Conservation (phyloP, 2,113 vertebrate genomes). For the Nymphicus hollandicus region DNA sequence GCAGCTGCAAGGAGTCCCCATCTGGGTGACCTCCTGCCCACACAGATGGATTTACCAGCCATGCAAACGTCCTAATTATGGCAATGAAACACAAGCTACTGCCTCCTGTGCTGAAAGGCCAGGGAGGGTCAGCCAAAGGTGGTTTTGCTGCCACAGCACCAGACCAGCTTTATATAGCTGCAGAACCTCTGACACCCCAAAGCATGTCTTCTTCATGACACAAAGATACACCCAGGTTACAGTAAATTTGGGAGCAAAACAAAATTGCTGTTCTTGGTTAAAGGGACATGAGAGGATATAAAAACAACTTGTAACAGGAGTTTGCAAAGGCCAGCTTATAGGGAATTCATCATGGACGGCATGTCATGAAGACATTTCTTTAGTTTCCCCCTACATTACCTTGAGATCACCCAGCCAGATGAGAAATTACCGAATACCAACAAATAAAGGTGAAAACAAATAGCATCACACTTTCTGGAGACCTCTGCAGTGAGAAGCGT, state of each 20-base stretch:
- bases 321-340: not conserved
- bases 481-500: not conserved
- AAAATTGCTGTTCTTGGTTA: not conserved
- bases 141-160: not conserved
- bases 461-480: not conserved
- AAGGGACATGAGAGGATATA: not conserved
- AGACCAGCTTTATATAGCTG: not conserved
- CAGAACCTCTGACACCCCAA: not conserved
- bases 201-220: not conserved
- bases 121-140: not conserved
- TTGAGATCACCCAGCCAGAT: not conserved
- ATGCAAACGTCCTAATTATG: not conserved
- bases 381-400: not conserved
- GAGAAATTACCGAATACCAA: not conserved
- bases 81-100: not conserved
- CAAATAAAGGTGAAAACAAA: not conserved
- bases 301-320: not conserved
- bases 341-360: not conserved
- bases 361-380: not conserved
- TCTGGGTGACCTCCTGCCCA: not conserved
- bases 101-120: not conserved
- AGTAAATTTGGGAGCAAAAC: not conserved
- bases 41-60: not conserved
- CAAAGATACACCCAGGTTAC: not conserved
- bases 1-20: not conserved